Conservation (phyloP, 2,797 vertebrate species). For the Apodemus agrarius region DNA sequence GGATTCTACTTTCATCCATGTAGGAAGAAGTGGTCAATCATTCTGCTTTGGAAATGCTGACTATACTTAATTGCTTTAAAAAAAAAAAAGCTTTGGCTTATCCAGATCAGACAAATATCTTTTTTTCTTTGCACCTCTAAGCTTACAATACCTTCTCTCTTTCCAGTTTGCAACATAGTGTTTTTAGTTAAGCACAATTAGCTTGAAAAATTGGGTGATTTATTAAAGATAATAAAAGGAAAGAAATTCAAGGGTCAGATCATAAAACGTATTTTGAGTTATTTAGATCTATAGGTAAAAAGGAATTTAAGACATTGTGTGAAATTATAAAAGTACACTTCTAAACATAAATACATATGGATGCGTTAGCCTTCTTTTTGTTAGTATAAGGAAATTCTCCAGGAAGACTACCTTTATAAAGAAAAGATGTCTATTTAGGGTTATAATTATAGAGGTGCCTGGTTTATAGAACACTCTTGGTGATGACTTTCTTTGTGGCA, state of each 20-base stretch:
- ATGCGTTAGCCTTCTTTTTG: neutral
- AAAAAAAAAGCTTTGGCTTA: neutral
- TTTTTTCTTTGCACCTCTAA: neutral
- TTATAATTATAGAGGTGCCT: neutral
- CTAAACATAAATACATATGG: neutral
- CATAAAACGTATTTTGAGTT: neutral
- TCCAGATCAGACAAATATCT: neutral
- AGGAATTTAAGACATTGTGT: neutral
- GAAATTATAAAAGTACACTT: neutral
- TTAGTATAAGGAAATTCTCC: neutral
- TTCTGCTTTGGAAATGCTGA: neutral
- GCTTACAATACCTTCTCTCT: neutral
- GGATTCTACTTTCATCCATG: neutral
- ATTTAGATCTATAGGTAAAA: neutral
- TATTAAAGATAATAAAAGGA: slow-evolving; percentile 2
- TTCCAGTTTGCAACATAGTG: neutral
- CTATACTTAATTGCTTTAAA: neutral
- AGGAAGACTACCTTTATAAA: neutral
- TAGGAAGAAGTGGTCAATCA: neutral
- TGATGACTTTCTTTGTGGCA: neutral
- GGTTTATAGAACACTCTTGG: neutral
- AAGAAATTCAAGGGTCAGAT: neutral
- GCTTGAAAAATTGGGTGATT: neutral
- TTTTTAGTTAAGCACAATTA: slow-evolving; percentile 22
- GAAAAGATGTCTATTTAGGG: neutral